Evolutionary conservation across 2,888 invertebrate genomes (phyloP).

Genomic region (Luperina nickerlii): DNA sequence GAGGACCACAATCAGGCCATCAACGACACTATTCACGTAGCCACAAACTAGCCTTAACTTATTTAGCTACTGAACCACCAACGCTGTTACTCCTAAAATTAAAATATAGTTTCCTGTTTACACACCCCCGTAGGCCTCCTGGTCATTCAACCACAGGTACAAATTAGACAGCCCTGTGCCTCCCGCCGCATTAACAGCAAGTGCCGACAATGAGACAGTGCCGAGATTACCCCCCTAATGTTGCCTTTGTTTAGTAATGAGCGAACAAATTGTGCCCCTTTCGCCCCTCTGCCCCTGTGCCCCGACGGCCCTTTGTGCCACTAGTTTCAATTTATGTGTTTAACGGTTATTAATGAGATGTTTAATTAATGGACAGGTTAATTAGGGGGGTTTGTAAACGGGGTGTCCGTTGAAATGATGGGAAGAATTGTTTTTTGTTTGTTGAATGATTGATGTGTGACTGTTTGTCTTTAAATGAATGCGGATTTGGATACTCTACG

Average conservation of each 20-base stretch:
- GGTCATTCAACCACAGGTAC: slow-evolving; percentile 18
- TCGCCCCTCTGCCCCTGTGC: slow-evolving; percentile 50
- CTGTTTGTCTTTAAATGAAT: slow-evolving; percentile 9
- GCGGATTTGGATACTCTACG: neutral
- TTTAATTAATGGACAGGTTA: slow-evolving; percentile 60
- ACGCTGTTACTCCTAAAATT: neutral
- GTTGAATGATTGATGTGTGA: slow-evolving; percentile 34
- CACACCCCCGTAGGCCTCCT: neutral
- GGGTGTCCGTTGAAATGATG: slow-evolving; percentile 20
- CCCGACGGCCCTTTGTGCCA: slow-evolving; percentile 53
- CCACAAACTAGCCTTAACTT: neutral
- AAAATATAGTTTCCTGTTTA: slow-evolving; percentile 1
- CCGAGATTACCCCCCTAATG: slow-evolving; percentile 74
- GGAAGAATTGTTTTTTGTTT: slow-evolving; percentile 21
- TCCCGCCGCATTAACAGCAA: slow-evolving; percentile 58
- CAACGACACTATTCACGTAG: too few species aligned
- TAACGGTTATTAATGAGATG: slow-evolving; percentile 65
- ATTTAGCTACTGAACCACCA: neutral
- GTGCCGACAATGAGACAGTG: slow-evolving; percentile 66
- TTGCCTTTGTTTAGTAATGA: slow-evolving; percentile 77
- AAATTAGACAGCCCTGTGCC: slow-evolving; percentile 61
- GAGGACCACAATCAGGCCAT: neutral
- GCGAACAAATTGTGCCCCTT: slow-evolving; percentile 71
- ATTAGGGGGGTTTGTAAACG: slow-evolving; percentile 39
- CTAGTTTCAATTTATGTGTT: slow-evolving; percentile 65